phyloP scores from a whole-genome alignment of 2,113 vertebrate species.

The Poeciliopsis occidentalis region DNA sequence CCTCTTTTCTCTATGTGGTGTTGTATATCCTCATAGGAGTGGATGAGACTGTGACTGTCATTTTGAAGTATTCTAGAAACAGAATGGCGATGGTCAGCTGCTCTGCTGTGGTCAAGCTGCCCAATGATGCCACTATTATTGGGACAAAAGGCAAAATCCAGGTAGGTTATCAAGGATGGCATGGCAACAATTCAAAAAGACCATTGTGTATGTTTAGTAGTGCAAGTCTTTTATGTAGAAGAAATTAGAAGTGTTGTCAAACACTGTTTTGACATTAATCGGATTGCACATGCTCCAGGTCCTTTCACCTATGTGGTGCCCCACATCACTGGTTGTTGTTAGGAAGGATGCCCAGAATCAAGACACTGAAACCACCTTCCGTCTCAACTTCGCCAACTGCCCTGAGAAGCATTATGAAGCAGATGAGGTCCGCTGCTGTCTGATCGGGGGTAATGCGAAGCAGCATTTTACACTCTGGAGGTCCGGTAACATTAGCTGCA shows the following conservation, averaged over 20 bases:
- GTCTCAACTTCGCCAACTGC: slow-evolving; percentile 78
- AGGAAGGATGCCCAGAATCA: slow-evolving; percentile 76
- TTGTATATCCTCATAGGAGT: slow-evolving; percentile 67
- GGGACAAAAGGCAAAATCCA: slow-evolving; percentile 82
- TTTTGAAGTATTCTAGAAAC: slow-evolving; percentile 78
- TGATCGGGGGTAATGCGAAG: slow-evolving; percentile 79
- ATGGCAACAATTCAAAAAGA: neutral
- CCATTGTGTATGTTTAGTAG: neutral
- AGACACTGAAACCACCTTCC: slow-evolving; percentile 70
- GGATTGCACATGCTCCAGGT: slow-evolving; percentile 67
- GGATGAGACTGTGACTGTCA: slow-evolving; percentile 78
- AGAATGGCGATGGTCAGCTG: slow-evolving; percentile 77
- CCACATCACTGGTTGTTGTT: slow-evolving; percentile 79
- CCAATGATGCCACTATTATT: slow-evolving; percentile 74
- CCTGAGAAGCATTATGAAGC: slow-evolving; percentile 85
- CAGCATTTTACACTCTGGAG: neutral
- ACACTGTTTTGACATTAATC: neutral
- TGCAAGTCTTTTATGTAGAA: neutral
- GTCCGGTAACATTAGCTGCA: neutral
- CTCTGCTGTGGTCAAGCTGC: slow-evolving; percentile 59
- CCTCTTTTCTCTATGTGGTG: neutral
- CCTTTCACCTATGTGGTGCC: slow-evolving; percentile 80
- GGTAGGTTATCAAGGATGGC: slow-evolving; percentile 62
- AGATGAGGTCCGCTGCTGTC: slow-evolving; percentile 84
- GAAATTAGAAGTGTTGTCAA: neutral